Conservation (phyloP, 1,140 invertebrate genomes). For the Drosophila kepulauana region DNA sequence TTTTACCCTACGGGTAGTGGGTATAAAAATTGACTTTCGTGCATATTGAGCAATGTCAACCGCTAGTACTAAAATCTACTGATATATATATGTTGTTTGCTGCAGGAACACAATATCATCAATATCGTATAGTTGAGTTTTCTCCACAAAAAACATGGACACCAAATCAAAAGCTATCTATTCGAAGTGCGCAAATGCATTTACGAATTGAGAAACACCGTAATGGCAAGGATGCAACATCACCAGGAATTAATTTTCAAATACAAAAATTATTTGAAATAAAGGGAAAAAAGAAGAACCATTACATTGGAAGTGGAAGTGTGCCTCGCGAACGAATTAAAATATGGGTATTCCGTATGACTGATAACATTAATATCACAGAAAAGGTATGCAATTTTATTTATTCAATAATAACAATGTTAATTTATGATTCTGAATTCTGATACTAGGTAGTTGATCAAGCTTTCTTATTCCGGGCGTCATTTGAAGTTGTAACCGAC, state of each 20-base stretch:
- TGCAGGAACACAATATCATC: conserved; percentile 90
- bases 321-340: conserved; percentile 49
- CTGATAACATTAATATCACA: conserved; percentile 62
- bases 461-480: conserved; percentile 89
- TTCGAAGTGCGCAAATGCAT: conserved; percentile 77
- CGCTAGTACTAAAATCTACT: not conserved
- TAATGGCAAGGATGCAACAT: conserved; percentile 28
- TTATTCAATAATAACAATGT: not conserved
- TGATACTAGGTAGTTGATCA: conserved; percentile 86
- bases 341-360: conserved; percentile 79
- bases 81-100: conserved; percentile 7
- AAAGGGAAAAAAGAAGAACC: conserved; percentile 49
- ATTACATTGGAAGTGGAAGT: conserved; percentile 6
- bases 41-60: too few species aligned
- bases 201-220: conserved; percentile 72
- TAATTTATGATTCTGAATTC: not conserved
- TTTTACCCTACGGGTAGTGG: too few species aligned
- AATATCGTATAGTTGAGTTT: conserved; percentile 94
- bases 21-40: too few species aligned
- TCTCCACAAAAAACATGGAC: conserved; percentile 88
- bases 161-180: conserved; percentile 85
- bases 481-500: conserved; percentile 89
- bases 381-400: conserved; percentile 51
- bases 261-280: conserved; percentile 29
- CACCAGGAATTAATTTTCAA: conserved; percentile 6